Base-by-base conservation (phyloP, 1,140 invertebrate genomes). In the Drosophila ercepeae region DNA sequence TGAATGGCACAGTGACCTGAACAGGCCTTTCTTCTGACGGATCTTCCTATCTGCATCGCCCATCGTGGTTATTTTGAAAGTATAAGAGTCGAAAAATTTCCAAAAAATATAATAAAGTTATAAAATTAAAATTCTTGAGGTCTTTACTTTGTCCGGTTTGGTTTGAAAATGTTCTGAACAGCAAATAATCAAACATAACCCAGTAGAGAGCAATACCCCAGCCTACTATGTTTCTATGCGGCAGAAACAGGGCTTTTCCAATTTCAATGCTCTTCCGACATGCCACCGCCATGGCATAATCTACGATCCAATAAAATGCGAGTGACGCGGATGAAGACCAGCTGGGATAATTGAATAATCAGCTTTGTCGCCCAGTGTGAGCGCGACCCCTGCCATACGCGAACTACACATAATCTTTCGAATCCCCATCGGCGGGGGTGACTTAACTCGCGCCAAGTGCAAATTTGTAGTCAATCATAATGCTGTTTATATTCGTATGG, bases 341-440 rank as follows among this genome's bases (percentile, higher is more conserved):
- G 54, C 71, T 86, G 81, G 53, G 48, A 75, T 77, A 88, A 86
- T 86, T 86, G 81, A 88, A 86, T 88, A 86, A 86, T 88, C 82
- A 77, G 77, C 81, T 77, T 69, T 42, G 54, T 81, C 57, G 61
- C 81, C 55, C 70, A 75, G 60, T 64, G 63, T 70, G 64, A 54
- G 51, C 41, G 50, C 54, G 50, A 61, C 60, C 79, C 39, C 63
- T 39, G 73, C 77, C 52, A 67, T 61, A 27, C 29, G 16, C 8
- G 21, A 32, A 13, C 29, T 18, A 32, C 42, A 42, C 21, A n/a
- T 2, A 29, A n/a, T 29, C 29, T 7, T 18, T n/a, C 21, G 5
- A 34, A 39, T 39, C 36, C 13, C 13, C n/a, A 16, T 34, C 44
- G 11, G 25, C 49, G 16, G 60, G 14, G 36, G 59, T 13, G 46